Base-by-base conservation (phyloP, 2,113 vertebrate species). In the Marmota flaviventris region DNA sequence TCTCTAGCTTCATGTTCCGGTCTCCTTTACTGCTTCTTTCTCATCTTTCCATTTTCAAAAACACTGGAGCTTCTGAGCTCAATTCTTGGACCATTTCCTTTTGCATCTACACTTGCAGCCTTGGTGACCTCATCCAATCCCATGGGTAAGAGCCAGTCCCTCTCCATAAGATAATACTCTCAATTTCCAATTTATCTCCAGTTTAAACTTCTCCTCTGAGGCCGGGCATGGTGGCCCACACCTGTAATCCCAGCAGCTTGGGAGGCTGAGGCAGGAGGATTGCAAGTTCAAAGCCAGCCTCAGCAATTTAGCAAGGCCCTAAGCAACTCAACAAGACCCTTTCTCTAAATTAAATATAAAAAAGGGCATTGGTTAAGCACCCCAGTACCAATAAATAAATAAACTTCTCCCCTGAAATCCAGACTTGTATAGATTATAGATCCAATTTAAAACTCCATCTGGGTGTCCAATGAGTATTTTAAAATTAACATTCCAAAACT, bases 401-500 rank as follows among this genome's bases (percentile, higher is more conserved):
- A 67, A 82, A 78, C 24, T 10, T 85, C 56, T 86, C 42, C 56
- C 73, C 42, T 85, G 5, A 88, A 96, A 93, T 56, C 65, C 58
- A 56, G 39, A 69, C 39, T 86, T 95, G 7, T 34, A 8, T 34
- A 42, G 25, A 65, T 16, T 22, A 0, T 48, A 61, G 25, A 70
- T 37, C 39, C 32, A 77, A 82, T 32, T 5, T 53, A 85, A 53
- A 56, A 53, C 73, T 82, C 39, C 39, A 78, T 24, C 24, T 89
- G 53, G 18, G 58, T 85, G 16, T 73, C n/a, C 87, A 85, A 37
- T 4, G 13, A 51, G 53, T 39, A 29, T 84, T 84, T 76, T 85
- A 93, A 96, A 86, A 27, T 45, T 69, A 75, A 94, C 48, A 32
- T 56, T 93, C 58, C 84, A 51, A 91, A 95, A 86, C 29, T 65